phyloP scores from a whole-genome alignment of 1,140 invertebrate genomes.

The Drosophila ananassae region DNA sequence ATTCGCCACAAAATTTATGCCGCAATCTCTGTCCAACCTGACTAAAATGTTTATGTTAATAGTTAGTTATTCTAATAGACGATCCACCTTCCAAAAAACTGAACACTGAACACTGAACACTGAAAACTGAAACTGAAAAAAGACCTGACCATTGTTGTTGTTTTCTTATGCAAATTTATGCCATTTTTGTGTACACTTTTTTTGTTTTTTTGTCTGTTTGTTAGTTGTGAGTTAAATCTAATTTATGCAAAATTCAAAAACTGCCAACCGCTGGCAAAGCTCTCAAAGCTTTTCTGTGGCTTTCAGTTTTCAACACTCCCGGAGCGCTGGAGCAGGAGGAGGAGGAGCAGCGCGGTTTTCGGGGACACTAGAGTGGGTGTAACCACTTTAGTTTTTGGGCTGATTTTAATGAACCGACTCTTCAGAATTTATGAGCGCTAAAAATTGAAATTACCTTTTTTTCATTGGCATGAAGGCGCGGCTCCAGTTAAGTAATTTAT shows the following conservation, averaged over 20 bases:
- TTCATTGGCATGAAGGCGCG: constrained; percentile 50
- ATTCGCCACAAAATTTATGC: constrained; percentile 70
- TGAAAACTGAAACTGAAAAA: background rate
- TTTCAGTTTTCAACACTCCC: constrained; percentile 56
- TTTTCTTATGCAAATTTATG: constrained; percentile 53
- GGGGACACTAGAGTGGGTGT: constrained; percentile 25
- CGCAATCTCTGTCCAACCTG: constrained; percentile 74
- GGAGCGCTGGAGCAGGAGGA: background rate
- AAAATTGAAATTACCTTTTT: constrained; percentile 75
- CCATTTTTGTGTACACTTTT: constrained; percentile 48
- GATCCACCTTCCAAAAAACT: constrained; percentile 24
- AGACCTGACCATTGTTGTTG: constrained; percentile 25
- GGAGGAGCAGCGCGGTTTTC: background rate
- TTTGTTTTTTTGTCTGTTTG: constrained; percentile 6
- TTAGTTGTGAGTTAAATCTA: constrained; percentile 63
- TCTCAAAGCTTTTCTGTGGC: constrained; percentile 46
- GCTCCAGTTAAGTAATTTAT: constrained; percentile 38
- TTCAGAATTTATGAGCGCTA: constrained; percentile 71
- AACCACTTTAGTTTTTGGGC: constrained; percentile 57
- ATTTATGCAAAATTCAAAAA: constrained; percentile 73
- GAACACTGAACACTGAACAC: background rate
- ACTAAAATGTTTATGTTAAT: constrained; percentile 68
- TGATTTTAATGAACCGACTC: constrained; percentile 70
- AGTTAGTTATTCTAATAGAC: constrained; percentile 61
- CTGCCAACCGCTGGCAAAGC: constrained; percentile 56